phyloP scores from a whole-genome alignment of 2,888 invertebrate species.

The Lysandra coridon region DNA sequence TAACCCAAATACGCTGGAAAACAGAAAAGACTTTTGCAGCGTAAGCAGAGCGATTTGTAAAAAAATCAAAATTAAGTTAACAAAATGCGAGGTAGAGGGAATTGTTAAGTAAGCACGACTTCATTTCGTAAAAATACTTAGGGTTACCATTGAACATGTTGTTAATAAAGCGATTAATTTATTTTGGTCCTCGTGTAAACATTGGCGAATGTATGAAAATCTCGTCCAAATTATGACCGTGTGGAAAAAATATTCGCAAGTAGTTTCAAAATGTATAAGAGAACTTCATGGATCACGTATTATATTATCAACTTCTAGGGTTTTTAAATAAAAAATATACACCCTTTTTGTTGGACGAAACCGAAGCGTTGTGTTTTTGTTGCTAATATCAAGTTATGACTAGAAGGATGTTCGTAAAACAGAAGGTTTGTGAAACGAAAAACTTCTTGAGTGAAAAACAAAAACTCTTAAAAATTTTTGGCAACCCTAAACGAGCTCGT shows the following conservation, averaged over 20 bases:
- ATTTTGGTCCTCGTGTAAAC: too few relatives aligned
- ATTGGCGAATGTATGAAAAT: too few relatives aligned
- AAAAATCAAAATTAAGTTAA: constrained; percentile 26
- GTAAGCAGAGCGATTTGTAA: constrained; percentile 4
- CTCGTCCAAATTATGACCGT: too few relatives aligned
- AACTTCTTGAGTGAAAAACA: background rate
- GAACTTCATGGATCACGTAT: too few relatives aligned
- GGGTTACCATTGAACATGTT: background rate
- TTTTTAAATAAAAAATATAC: too few relatives aligned
- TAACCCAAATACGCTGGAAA: constrained; percentile 15
- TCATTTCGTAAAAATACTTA: constrained; percentile 13
- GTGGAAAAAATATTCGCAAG: too few relatives aligned
- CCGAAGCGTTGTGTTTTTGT: too few relatives aligned
- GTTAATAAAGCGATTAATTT: background rate
- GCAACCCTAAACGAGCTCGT: constrained; percentile 27
- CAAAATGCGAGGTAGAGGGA: constrained; percentile 16
- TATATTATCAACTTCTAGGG: too few relatives aligned
- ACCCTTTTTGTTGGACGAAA: too few relatives aligned
- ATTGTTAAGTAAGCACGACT: constrained; percentile 27
- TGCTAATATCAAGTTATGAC: too few relatives aligned
- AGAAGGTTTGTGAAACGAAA: background rate
- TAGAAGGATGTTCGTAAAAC: too few relatives aligned
- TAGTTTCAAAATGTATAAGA: too few relatives aligned
- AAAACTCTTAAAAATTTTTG: background rate
- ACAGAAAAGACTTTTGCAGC: constrained; percentile 15